Evolutionary conservation across 1,140 invertebrate species (phyloP), one percentile per base, ranked within the genome.

Genomic region (Metaphire vulgaris): DNA sequence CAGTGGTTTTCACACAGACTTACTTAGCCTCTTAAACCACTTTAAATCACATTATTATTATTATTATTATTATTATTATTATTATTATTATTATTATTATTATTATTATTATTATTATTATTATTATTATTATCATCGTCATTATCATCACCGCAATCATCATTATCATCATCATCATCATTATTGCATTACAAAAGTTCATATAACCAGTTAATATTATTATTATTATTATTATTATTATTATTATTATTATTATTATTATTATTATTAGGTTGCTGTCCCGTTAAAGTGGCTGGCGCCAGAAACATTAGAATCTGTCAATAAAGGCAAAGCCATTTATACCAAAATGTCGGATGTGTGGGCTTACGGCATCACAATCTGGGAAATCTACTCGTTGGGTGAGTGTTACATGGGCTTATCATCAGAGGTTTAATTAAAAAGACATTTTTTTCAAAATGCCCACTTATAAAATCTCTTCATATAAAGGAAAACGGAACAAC

Each of bases 271-370:
- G 79, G 80, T 81, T 28, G 81, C 80, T 0, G 76, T 85, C 81
- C 84, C 84, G 15, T 82, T 85, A 6, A 85, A 85, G 73, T 85
- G 84, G 84, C 84, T 85, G 83, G 82, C 83, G 2, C 84, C 83
- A 26, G 84, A 85, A 76, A 81, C 83, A 12, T 80, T 85, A 34
- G 69, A 83, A 31, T 82, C 81, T n/a, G 68, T 15, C 1, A 6
- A n/a, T 34, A 32, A 33, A 72, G 82, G 82, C 70, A 83, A 85
- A 74, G 82, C 84, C 15, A 41, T 41, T 78, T 82, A 82, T 69
- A 83, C 81, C 0, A 69, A 79, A 34, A 81, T 82, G 68, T 83
- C 82, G 2, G 84, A 86, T 82, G 80, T 85, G 6, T 86, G 85
- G 85, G 87, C 76, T 2, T 85, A 83, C 80, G 80, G 83, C 64